Evolutionary conservation across 2,888 invertebrate species (phyloP).

Genomic region (Phortica okadai): DNA sequence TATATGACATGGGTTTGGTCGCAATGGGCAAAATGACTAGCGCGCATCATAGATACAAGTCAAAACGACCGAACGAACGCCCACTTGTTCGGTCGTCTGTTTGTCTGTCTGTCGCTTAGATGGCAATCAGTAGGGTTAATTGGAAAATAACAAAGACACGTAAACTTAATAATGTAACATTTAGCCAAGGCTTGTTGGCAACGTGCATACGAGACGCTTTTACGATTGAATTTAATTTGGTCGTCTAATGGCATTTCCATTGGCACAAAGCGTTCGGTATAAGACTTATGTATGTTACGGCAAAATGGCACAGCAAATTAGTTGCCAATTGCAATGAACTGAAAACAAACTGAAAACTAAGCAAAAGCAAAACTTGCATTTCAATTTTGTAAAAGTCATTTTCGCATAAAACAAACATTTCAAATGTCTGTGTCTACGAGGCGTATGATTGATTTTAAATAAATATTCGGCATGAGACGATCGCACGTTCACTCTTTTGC

Average conservation of each 20-base stretch:
- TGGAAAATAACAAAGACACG: conserved; percentile 23
- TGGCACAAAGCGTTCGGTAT: background rate
- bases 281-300: background rate
- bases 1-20: too few relatives aligned
- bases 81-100: background rate
- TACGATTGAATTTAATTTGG: background rate
- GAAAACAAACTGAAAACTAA: background rate
- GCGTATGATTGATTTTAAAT: conserved; percentile 17
- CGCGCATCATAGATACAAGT: background rate
- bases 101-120: background rate
- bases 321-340: conserved; percentile 10
- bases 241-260: background rate
- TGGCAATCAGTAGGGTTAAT: conserved; percentile 17
- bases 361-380: background rate
- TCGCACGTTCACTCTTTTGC: too few relatives aligned
- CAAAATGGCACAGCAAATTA: background rate
- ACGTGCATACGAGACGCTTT: too few relatives aligned
- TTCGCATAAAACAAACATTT: background rate
- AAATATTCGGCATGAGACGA: background rate
- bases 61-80: background rate
- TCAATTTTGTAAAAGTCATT: background rate
- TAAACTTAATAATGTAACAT: conserved; percentile 16
- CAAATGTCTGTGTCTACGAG: background rate
- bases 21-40: background rate
- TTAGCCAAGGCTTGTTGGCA: background rate